These are phyloP conservation scores for Conus betulinus DNA, from an alignment of 1,140 invertebrate species.

Conservation along the genomic window DNA sequence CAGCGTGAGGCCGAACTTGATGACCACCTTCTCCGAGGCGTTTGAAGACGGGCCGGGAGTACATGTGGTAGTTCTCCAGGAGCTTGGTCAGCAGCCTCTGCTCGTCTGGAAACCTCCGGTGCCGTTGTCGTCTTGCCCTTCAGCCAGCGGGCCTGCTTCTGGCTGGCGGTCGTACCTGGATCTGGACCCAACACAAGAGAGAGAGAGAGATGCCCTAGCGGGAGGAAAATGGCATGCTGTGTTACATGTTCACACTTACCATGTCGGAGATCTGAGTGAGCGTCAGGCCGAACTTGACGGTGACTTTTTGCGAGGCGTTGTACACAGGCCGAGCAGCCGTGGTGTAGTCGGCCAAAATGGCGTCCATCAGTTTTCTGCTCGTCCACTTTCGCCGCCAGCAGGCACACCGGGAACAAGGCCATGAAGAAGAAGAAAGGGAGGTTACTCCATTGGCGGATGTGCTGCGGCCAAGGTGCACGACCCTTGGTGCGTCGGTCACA, in stretches of 20 bases:
- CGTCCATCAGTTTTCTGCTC: constrained; percentile 62
- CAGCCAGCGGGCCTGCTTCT: constrained; percentile 5
- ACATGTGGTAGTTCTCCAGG: constrained; percentile 89
- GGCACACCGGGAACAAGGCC: constrained; percentile 39
- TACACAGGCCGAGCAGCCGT: constrained; percentile 96
- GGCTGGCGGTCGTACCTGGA: not conserved
- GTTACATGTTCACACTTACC: constrained; percentile 82
- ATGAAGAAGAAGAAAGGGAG: not conserved
- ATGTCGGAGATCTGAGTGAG: constrained; percentile 99
- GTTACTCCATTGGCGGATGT: not conserved
- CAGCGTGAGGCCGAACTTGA: constrained; percentile 73
- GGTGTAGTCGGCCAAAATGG: constrained; percentile 86
- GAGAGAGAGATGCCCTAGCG: constrained; percentile 6
- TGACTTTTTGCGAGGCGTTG: constrained; percentile 97
- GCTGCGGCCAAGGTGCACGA: not conserved
- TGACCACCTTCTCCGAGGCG: constrained; percentile 69
- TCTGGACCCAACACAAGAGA: constrained; percentile 22
- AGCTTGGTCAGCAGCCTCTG: constrained; percentile 63
- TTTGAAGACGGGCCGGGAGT: constrained; percentile 82
- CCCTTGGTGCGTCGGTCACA: not conserved
- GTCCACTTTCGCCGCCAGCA: constrained; percentile 50
- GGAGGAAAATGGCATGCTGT: not conserved
- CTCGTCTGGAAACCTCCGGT: constrained; percentile 59
- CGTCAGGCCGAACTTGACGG: constrained; percentile 97
- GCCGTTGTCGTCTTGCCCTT: not conserved